Conservation (phyloP, 2,888 invertebrate genomes). For the Lamellibrachia columna region DNA sequence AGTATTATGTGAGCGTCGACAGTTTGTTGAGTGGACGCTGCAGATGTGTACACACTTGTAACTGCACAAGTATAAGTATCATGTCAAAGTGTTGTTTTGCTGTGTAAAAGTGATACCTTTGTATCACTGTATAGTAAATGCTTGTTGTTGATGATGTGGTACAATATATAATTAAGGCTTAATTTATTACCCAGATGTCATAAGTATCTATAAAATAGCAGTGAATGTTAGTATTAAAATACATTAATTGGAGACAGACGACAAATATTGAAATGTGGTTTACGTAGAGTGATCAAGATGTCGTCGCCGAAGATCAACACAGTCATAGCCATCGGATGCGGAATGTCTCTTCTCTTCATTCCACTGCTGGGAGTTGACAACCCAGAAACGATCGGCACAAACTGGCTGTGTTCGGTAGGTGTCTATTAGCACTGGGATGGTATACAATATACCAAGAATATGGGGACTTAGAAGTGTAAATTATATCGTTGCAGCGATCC, state of each 20-base stretch:
- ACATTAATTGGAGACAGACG: not conserved
- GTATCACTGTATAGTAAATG: too few relatives aligned
- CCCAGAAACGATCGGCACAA: not conserved
- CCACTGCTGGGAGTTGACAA: slow-evolving; percentile 17
- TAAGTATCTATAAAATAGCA: too few relatives aligned
- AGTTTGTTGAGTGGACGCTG: not conserved
- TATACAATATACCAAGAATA: too few relatives aligned
- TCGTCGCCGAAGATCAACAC: slow-evolving; percentile 33
- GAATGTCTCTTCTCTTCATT: slow-evolving; percentile 20
- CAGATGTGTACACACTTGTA: not conserved
- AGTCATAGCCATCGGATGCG: slow-evolving; percentile 30
- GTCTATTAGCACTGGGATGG: not conserved
- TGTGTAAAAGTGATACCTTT: too few relatives aligned
- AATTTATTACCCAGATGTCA: too few relatives aligned
- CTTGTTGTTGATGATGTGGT: too few relatives aligned
- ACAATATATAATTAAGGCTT: too few relatives aligned
- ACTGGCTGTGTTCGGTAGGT: slow-evolving; percentile 21
- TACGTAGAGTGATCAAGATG: slow-evolving; percentile 31
- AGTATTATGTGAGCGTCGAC: not conserved
- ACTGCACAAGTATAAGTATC: too few relatives aligned
- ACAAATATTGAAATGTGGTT: not conserved
- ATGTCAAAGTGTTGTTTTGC: too few relatives aligned
- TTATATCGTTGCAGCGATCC: too few relatives aligned
- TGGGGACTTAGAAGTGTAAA: too few relatives aligned
- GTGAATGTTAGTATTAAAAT: not conserved